phyloP scores from a whole-genome alignment of 1,140 invertebrate genomes.

The Brachionus paranguensis region DNA sequence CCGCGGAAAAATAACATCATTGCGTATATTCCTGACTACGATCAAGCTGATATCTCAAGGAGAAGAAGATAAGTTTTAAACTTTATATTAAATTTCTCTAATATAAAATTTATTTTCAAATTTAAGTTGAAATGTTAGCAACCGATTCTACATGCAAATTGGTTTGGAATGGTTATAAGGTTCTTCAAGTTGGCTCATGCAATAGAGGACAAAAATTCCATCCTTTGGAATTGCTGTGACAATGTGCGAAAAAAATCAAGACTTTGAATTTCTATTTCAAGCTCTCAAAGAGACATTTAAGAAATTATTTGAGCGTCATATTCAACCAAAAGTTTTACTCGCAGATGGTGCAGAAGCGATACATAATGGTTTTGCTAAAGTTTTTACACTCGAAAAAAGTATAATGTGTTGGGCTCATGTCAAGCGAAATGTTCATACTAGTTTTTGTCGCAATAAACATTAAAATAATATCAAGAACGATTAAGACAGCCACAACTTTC shows the following conservation, averaged over 20 bases:
- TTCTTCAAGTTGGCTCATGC: not conserved
- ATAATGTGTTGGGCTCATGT: not conserved
- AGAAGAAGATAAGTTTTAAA: not conserved
- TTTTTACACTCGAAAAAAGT: not conserved
- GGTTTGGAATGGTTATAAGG: too few relatives aligned
- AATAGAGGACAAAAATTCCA: not conserved
- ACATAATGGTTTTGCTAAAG: not conserved
- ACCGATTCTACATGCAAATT: too few relatives aligned
- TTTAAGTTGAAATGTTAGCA: too few relatives aligned
- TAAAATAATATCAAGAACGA: not conserved
- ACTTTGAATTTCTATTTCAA: not conserved
- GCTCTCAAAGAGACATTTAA: not conserved
- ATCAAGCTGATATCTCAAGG: not conserved
- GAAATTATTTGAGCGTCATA: not conserved
- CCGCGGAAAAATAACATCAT: not conserved
- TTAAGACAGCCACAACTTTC: not conserved
- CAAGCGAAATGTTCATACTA: not conserved
- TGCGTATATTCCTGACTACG: not conserved
- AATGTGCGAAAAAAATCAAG: not conserved
- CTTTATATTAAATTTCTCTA: too few relatives aligned
- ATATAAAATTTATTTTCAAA: too few relatives aligned
- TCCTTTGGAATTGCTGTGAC: not conserved
- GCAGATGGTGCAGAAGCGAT: not conserved
- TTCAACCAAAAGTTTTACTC: not conserved
- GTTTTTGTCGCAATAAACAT: too few relatives aligned